Evolutionary conservation across 2,797 vertebrate genomes (phyloP), one percentile per base, ranked within the genome.

Genomic region (Macroramphosus scolopax): DNA sequence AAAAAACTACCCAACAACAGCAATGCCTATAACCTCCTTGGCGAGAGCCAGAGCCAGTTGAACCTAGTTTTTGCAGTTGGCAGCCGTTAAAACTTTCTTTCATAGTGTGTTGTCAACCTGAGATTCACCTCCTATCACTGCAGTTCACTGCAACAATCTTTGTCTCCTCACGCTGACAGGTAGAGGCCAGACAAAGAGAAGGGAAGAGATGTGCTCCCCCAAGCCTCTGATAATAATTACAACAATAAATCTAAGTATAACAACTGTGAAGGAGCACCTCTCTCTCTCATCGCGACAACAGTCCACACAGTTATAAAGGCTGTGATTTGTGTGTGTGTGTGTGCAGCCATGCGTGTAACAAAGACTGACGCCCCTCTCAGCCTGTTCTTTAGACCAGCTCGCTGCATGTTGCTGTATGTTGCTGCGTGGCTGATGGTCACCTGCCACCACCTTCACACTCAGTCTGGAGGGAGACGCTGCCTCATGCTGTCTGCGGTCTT

Each of bases 231-330:
- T 56, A 59, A 41, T 44, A 39, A 48, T 59, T 24, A 12, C 3
- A 51, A 69, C n/a, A n/a, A n/a, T n/a, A 47, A 58, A 28, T 54
- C 39, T 38, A 52, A 41, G 38, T 61, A 57, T 41, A 75, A 54
- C 60, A 77, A 49, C n/a, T 39, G 61, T 65, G 58, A 68, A 45
- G 39, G 63, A 60, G 46, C 22, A n/a, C 16, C 47, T 51, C 3
- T 24, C 32, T 14, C 51, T 35, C 54, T 40, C 60, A 32, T 54
- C 41, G n/a, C n/a, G n/a, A n/a, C n/a, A 46, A 12, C 45, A 42
- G 33, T 32, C 17, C 37, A 28, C 29, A 25, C 32, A 36, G 7
- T 62, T 48, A 6, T n/a, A 48, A 43, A 48, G 48, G 50, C 52
- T 22, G 35, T 25, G 62, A n/a, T 51, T 34, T 24, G 34, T 37